Evolutionary conservation across 2,888 invertebrate genomes (phyloP).

Genomic region (Cataglyphis cursor): DNA sequence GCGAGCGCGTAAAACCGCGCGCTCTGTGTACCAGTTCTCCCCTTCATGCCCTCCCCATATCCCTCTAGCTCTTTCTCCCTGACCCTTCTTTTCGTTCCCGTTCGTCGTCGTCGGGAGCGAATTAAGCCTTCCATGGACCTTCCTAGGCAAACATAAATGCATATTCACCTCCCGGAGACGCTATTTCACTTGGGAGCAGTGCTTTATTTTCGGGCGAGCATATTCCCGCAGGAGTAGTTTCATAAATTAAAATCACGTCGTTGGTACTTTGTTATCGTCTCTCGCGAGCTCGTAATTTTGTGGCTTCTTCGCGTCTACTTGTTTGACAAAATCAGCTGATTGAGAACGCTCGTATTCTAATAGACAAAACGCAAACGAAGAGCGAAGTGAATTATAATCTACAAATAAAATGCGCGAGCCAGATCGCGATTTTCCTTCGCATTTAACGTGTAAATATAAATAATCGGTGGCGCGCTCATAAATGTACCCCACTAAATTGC

Average conservation of each 20-base stretch:
- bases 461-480: slow-evolving; percentile 37
- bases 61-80: background rate
- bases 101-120: slow-evolving; percentile 22
- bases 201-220: slow-evolving; percentile 37
- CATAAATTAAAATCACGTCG: slow-evolving; percentile 46
- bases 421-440: slow-evolving; percentile 9
- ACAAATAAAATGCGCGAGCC: background rate
- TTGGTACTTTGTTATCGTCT: slow-evolving; percentile 43
- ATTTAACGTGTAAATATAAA: slow-evolving; percentile 47
- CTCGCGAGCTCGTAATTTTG: slow-evolving; percentile 10
- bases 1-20: slow-evolving; percentile 73
- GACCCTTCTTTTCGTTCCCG: slow-evolving; percentile 8
- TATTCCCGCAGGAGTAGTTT: slow-evolving; percentile 35
- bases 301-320: background rate
- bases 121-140: slow-evolving; percentile 43
- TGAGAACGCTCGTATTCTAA: background rate
- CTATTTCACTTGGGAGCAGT: slow-evolving; percentile 18
- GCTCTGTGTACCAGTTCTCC: slow-evolving; percentile 22
- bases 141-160: slow-evolving; percentile 40
- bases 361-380: background rate
- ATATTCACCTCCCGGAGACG: slow-evolving; percentile 30
- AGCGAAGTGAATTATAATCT: background rate
- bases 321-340: background rate
- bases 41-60: background rate
- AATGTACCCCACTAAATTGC: slow-evolving; percentile 42